Percentiles rank a stretch among this genome's conserved stretches.
phyloP scores from a whole-genome alignment of 2,797 vertebrate genomes.

The Apogon hyalosoma region DNA sequence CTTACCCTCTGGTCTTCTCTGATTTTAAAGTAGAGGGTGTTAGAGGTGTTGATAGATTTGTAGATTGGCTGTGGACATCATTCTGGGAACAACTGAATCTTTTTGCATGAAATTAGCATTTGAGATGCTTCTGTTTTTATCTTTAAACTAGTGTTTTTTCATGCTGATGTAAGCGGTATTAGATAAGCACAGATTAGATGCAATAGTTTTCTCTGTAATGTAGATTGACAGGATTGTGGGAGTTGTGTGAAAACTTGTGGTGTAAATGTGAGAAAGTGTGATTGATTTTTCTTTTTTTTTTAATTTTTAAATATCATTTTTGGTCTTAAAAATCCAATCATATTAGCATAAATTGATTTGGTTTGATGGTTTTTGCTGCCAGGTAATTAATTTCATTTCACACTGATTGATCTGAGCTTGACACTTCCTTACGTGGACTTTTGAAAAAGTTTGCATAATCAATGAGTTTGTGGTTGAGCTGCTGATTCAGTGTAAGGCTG shows the following conservation, averaged over 20 bases:
- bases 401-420: constrained; percentile 12
- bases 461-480: neutral
- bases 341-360: neutral
- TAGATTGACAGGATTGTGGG: constrained; percentile 16
- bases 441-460: constrained; percentile 16
- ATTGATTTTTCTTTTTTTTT: no score
- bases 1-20: neutral
- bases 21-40: constrained; percentile 3
- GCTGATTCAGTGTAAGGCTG: neutral
- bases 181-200: constrained; percentile 7
- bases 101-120: no score
- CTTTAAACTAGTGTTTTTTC: no score
- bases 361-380: constrained; percentile 1
- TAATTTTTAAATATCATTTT: constrained; percentile 11
- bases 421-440: neutral
- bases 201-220: neutral
- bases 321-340: constrained; percentile 1
- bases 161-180: neutral
- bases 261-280: constrained; percentile 3
- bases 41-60: neutral
- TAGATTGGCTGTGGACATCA: no score
- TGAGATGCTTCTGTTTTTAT: no score
- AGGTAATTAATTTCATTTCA: constrained; percentile 16
- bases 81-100: no score
- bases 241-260: constrained; percentile 19